Evolutionary conservation across 1,140 invertebrate genomes (phyloP).

Genomic region (Zaprionus camerounensis): DNA sequence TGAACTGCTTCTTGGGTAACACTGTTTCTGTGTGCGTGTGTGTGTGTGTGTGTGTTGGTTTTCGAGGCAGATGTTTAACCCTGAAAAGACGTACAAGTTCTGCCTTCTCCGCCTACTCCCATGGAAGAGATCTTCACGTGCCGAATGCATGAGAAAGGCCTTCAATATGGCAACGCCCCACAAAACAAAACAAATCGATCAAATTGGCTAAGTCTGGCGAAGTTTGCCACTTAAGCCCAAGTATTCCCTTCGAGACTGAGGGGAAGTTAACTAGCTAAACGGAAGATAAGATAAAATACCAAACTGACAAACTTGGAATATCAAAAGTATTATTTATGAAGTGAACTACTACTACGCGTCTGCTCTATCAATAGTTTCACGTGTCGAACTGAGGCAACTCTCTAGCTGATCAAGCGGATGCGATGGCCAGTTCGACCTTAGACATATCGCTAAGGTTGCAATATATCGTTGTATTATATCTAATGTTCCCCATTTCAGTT

Average conservation of each 20-base stretch:
- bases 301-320: constrained; percentile 50
- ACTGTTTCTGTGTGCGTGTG: background rate
- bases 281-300: constrained; percentile 71
- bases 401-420: constrained; percentile 20
- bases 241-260: constrained; percentile 34
- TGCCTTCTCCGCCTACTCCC: background rate
- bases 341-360: background rate
- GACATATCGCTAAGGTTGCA: constrained; percentile 22
- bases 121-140: constrained; percentile 13
- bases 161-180: constrained; percentile 36
- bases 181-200: constrained; percentile 58
- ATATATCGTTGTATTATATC: background rate
- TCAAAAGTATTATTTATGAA: constrained; percentile 39
- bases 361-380: constrained; percentile 18
- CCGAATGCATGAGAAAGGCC: constrained; percentile 44
- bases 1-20: constrained; percentile 29
- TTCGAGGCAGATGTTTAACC: constrained; percentile 26
- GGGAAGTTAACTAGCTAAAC: constrained; percentile 3
- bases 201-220: constrained; percentile 46
- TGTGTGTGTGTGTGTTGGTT: background rate
- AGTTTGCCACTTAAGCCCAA: constrained; percentile 40
- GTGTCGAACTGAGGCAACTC: constrained; percentile 17
- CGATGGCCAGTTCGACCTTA: constrained; percentile 18
- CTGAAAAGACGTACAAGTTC: constrained; percentile 23
- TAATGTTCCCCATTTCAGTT: background rate